Conservation (phyloP, 2,888 invertebrate genomes). For the Acronicta aceris region DNA sequence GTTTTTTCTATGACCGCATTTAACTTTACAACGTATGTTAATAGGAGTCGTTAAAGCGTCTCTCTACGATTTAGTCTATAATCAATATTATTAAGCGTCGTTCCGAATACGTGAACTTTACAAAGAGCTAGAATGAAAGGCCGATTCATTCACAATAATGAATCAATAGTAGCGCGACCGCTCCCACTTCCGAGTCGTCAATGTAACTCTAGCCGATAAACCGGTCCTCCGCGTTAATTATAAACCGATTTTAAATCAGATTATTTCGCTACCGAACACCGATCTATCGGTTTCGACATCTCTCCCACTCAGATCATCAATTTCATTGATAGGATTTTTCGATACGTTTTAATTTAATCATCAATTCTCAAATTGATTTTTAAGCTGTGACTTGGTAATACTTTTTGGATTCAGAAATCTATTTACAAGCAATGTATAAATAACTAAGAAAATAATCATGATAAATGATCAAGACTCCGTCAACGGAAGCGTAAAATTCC, state of each 20-base stretch:
- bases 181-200: conserved; percentile 79
- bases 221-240: conserved; percentile 85
- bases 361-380: conserved; percentile 68
- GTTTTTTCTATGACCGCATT: conserved; percentile 55
- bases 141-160: conserved; percentile 87
- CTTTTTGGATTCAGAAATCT: conserved; percentile 38
- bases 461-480: conserved; percentile 59
- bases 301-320: conserved; percentile 73
- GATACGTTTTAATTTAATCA: conserved; percentile 76
- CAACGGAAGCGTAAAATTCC: conserved; percentile 69
- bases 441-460: conserved; percentile 43
- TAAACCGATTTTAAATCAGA: conserved; percentile 83
- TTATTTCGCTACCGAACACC: conserved; percentile 83
- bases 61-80: conserved; percentile 74
- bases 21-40: conserved; percentile 60
- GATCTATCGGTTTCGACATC: conserved; percentile 78
- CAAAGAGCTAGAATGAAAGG: conserved; percentile 74
- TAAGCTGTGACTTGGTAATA: conserved; percentile 58
- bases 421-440: conserved; percentile 43
- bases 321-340: conserved; percentile 78
- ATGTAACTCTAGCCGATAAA: conserved; percentile 71
- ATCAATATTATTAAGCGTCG: conserved; percentile 76
- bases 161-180: conserved; percentile 74
- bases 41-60: conserved; percentile 69
- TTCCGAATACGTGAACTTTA: conserved; percentile 71